Conservation (phyloP, 1,140 invertebrate genomes). For the Ips typographus region DNA sequence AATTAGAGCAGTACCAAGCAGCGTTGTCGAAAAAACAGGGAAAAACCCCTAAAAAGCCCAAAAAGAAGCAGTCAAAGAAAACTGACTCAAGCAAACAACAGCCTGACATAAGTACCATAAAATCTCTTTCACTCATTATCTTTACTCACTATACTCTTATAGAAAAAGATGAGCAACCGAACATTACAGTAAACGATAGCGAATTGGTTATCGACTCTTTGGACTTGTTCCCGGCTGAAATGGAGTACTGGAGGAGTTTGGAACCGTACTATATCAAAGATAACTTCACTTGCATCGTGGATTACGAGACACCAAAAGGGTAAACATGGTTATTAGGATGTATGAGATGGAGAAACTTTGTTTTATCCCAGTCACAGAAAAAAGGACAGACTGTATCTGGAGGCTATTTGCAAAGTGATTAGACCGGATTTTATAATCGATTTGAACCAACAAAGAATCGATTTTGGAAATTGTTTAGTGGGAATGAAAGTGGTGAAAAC, state of each 20-base stretch:
- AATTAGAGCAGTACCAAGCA: conserved; percentile 22
- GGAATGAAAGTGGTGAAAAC: conserved; percentile 28
- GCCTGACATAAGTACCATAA: conserved; percentile 9
- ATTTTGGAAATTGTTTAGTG: conserved; percentile 40
- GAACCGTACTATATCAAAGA: conserved; percentile 40
- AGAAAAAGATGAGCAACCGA: conserved; percentile 9
- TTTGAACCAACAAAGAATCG: conserved; percentile 40
- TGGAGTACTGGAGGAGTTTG: conserved; percentile 40
- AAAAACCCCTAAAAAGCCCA: conserved; percentile 25
- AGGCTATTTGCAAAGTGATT: conserved; percentile 39
- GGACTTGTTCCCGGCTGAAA: conserved; percentile 44
- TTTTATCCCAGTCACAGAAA: conserved; percentile 11
- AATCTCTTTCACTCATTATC: background rate
- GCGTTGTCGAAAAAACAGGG: conserved; percentile 1
- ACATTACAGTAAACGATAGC: conserved; percentile 30
- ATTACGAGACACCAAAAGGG: conserved; percentile 23
- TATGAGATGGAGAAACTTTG: background rate
- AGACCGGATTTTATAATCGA: conserved; percentile 43
- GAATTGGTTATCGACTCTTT: conserved; percentile 29
- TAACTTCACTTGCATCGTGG: conserved; percentile 36
- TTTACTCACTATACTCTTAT: background rate
- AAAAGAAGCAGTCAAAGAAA: conserved; percentile 27
- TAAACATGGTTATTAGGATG: background rate
- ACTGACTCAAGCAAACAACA: background rate
- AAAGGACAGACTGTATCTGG: conserved; percentile 38